Evolutionary conservation across 2,113 vertebrate species (phyloP), one percentile per base, ranked within the genome.

Genomic region (Lipophrys pholis): DNA sequence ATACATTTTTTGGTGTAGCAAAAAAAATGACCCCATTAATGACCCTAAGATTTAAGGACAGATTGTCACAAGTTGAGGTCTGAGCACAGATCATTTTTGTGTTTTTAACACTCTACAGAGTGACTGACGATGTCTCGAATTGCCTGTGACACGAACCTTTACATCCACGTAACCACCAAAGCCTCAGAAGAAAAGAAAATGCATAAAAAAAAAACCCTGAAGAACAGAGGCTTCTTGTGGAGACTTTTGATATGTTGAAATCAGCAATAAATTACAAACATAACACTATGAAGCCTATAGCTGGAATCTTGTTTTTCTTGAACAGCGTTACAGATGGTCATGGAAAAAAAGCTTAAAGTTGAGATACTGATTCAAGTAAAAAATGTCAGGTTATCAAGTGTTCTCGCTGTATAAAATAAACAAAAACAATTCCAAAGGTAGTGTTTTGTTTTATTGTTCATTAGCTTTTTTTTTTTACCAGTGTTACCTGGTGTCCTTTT

Each of bases 1-100:
- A 55, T 2, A 7, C 42, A 54, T n/a, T 56, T 61, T 64, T 65
- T 41, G 48, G 21, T 6, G 3, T 62, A 8, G 36, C 42, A 73
- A 59, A 68, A 68, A 70, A 12, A 30, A 2, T 14, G 9, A 7
- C 48, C 11, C 38, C 46, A 6, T 73, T 61, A 39, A 67, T 8
- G 15, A 9, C 58, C 49, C 12, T 72, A 16, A 21, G 11, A 3
- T 51, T 41, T 74, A 56, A 70, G 57, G 57, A 61, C 41, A 68
- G 66, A 54, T 59, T 79, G 75, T 57, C 56, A 75, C 74, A 48
- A 43, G 6, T 36, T 81, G 61, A 85, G 77, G 80, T 81, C n/a
- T 14, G 11, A 81, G 63, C 57, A 66, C 30, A 61, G 59, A 81
- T 85, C 45, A 39, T 77, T 67, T 81, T 80, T 80, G 58, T 72